Base-by-base conservation (phyloP, 2,888 invertebrate genomes). In the Lutraria lutraria region DNA sequence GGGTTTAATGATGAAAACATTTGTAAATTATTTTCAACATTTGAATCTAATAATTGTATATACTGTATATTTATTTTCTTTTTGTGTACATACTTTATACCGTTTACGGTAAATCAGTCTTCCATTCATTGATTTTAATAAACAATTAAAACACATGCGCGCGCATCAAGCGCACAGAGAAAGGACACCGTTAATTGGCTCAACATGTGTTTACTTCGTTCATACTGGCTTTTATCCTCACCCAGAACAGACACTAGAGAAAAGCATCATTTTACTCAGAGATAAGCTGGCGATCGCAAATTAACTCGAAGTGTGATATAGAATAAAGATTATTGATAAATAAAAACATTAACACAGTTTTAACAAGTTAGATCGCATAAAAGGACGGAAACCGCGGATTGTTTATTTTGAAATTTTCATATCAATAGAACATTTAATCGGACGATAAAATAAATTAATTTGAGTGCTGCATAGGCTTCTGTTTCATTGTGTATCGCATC, bases 131-230 rank as follows among this genome's bases (percentile, higher is more conserved):
- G 72, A 72, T 76, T 84, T 84, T 54, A 54, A 53, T 53, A 52
- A 53, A 76, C 76, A 25, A 72, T 84, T 84, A 72, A 84, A 84
- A 84, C 79, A 60, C 25, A 85, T 34, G 79, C 31, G 76, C 43
- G 85, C 80, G 53, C 80, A 85, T 60, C 80, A 34, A 4, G 76
- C 76, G 76, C 76, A 76, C 31, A 12, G 76, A 34, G 34, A 34
- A 76, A 31, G 85, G 85, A 79, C 85, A 85, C 54, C 79, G 80
- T 56, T 85, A 85, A 80, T 52, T 76, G 53, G 25, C 54, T 56
- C 80, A 80, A 60, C 85, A 60, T 85, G 85, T 85, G 85, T 63
- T 80, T 21, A 31, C 56, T 21, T n/a, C 29, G 56, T 80, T 85
- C 85, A 80, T 29, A 60, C 54, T 43, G 34, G 85, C 85, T 79